Evolutionary conservation across 92 coral and sea anemone species (phyloP), one percentile per base, ranked within the genome.

Genomic region (Porites lobata): DNA sequence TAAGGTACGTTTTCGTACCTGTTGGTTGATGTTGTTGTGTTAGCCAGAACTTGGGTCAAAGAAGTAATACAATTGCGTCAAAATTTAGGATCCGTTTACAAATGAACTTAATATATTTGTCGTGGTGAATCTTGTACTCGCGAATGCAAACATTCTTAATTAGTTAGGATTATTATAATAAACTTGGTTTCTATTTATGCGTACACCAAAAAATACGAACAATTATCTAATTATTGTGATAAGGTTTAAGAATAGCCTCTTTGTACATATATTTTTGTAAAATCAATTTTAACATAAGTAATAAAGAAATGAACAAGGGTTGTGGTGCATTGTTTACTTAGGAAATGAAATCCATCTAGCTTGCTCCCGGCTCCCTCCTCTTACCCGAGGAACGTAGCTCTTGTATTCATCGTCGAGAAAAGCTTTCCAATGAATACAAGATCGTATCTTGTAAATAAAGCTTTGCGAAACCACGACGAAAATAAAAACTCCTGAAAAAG

Each of bases 191-290:
- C 69, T 56, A 52, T 9, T 15, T 52, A 26, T 38, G 22, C 20
- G 26, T 54, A 14, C 9, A 47, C 57, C 14, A 56, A 69, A 22
- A 29, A 20, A 62, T 7, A 1, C 47, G 19, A 61, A 10, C 79
- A 63, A 63, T 20, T n/a, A 56, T 19, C 29, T 19, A 75, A 75
- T 82, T 56, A 17, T 38, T 50, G 80, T 75, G 64, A 18, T 63
- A 61, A 12, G 50, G 38, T 73, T 61, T 22, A 32, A 72, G 62
- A 56, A 12, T 56, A 14, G 11, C 13, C 9, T 47, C 19, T 84
- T 38, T 84, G 80, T 84, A 75, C 73, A 84, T 73, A 73, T 84
- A 84, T 84, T 84, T 84, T 84, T 72, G 50, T 84, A 84, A 50
- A 74, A 84, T 75, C 65, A 75, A 73, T 73, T 84, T 84, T 52